Conservation (phyloP, 2,113 vertebrate species). For the Toxotes chatareus region DNA sequence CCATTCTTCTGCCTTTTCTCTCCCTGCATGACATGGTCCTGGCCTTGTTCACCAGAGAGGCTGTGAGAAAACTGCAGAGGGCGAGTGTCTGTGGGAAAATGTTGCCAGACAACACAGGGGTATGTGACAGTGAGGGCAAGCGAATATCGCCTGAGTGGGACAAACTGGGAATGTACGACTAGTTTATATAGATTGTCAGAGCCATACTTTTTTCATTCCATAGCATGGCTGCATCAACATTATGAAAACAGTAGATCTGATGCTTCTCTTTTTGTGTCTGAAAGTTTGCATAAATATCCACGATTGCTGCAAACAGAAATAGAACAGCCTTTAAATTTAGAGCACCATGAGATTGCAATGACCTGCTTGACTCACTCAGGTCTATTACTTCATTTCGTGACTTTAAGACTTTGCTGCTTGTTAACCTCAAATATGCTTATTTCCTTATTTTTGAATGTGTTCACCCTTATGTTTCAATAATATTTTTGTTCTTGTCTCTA, state of each 20-base stretch:
- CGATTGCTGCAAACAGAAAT: not conserved
- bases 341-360: not conserved
- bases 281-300: not conserved
- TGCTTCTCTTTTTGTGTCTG: not conserved
- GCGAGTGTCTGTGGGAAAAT: constrained; percentile 77
- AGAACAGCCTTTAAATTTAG: not conserved
- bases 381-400: not conserved
- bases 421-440: not conserved
- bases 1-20: constrained; percentile 70
- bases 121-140: constrained; percentile 54
- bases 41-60: constrained; percentile 64
- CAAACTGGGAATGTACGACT: constrained; percentile 1
- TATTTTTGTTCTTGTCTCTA: not conserved
- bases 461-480: not conserved
- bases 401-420: not conserved
- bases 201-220: not conserved
- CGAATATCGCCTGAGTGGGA: constrained; percentile 39
- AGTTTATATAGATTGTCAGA: not conserved
- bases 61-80: constrained; percentile 75
- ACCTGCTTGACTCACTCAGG: not conserved
- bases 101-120: constrained; percentile 76
- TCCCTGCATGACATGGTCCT: constrained; percentile 62
- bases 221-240: not conserved
- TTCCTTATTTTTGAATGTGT: not conserved
- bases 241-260: not conserved